Percentiles rank a stretch among this genome's conserved stretches.
Evolutionary conservation across 2,888 invertebrate genomes (phyloP).

Genomic region (Eristalis tenax): DNA sequence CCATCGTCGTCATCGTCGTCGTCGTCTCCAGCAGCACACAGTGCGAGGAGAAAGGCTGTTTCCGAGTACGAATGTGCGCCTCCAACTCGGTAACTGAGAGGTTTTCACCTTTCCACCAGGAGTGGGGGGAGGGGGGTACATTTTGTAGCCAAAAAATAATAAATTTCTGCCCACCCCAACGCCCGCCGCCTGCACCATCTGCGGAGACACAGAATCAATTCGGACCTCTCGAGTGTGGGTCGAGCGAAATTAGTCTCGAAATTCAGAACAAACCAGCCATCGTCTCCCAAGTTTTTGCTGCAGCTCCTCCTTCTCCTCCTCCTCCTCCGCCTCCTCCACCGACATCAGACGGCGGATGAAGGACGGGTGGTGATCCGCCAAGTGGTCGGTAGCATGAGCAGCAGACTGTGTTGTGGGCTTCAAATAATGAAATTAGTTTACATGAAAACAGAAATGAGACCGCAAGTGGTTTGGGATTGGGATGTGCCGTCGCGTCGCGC

Average conservation of each 20-base stretch:
- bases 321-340: too few species aligned
- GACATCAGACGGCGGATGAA: not conserved
- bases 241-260: conserved; percentile 1
- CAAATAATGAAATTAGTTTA: conserved; percentile 29
- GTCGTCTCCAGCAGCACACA: not conserved
- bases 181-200: not conserved
- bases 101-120: conserved; percentile 47
- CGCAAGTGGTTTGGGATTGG: conserved; percentile 16
- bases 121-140: not conserved
- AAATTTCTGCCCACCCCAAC: not conserved
- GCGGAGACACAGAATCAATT: conserved; percentile 23
- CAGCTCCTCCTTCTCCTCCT: too few species aligned
- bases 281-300: too few species aligned
- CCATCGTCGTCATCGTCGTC: not conserved
- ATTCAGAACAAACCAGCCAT: not conserved
- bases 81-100: conserved; percentile 9
- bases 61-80: conserved; percentile 50
- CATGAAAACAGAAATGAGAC: not conserved
- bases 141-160: conserved; percentile 50
- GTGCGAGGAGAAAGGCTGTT: conserved; percentile 59
- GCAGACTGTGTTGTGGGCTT: conserved; percentile 8
- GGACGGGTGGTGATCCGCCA: not conserved
- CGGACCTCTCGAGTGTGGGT: conserved; percentile 22
- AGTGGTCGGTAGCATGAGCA: conserved; percentile 21
- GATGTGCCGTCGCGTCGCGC: conserved; percentile 1